Percentiles rank a stretch among this genome's conserved stretches.
Evolutionary conservation across 2,888 invertebrate genomes (phyloP).

Genomic region (Drosophila parthenogenetica): DNA sequence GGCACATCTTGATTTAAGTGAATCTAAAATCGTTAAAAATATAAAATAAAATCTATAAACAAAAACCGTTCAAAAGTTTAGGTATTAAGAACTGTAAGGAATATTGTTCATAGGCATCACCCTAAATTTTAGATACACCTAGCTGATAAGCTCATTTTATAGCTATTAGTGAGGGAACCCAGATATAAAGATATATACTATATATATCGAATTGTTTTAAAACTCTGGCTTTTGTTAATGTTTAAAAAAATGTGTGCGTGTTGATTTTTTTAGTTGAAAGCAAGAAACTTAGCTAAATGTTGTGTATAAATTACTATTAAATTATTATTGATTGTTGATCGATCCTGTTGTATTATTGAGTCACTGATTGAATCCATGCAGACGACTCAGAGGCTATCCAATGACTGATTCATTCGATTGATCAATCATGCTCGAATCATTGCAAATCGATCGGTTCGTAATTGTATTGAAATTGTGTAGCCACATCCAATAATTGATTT

Average conservation of each 20-base stretch:
- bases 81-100: slow-evolving; percentile 35
- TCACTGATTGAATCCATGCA: slow-evolving; percentile 21
- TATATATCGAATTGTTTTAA: slow-evolving; percentile 8
- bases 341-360: slow-evolving; percentile 26
- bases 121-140: slow-evolving; percentile 39
- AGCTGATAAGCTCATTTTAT: slow-evolving; percentile 52
- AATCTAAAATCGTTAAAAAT: slow-evolving; percentile 24
- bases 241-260: slow-evolving; percentile 9
- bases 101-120: slow-evolving; percentile 54
- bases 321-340: slow-evolving; percentile 17
- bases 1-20: slow-evolving; percentile 46
- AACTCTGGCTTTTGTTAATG: slow-evolving; percentile 18
- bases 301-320: slow-evolving; percentile 7
- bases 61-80: slow-evolving; percentile 13
- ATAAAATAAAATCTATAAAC: too few species aligned
- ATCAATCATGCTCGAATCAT: slow-evolving; percentile 9
- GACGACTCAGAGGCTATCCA: slow-evolving; percentile 10
- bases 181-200: neutral
- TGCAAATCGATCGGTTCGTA: slow-evolving; percentile 34
- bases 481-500: slow-evolving; percentile 78
- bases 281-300: slow-evolving; percentile 19
- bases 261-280: neutral
- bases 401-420: slow-evolving; percentile 23
- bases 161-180: slow-evolving; percentile 38
- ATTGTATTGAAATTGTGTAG: slow-evolving; percentile 68